Evolutionary conservation across 2,797 vertebrate species (phyloP).

Genomic region (Enteromius paludinosus): DNA sequence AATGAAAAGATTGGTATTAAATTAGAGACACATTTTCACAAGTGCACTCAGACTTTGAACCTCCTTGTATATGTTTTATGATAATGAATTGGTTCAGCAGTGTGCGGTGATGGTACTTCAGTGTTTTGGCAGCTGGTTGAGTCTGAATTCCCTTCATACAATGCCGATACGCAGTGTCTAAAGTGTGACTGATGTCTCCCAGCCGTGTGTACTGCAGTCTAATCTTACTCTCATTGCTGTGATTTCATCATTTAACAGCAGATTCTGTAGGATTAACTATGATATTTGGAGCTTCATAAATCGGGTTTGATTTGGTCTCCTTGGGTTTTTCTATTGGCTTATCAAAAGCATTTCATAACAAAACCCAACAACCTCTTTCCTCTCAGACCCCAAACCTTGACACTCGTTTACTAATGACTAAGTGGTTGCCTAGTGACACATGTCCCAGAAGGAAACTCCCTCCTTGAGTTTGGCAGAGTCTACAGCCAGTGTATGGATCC

Average conservation of each 20-base stretch:
- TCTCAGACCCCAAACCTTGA: conserved; percentile 26
- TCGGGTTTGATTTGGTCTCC: conserved; percentile 15
- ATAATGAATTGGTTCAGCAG: neutral
- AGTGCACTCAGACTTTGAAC: neutral
- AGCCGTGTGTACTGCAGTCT: neutral
- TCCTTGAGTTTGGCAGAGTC: conserved; percentile 49
- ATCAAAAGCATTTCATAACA: conserved; percentile 35
- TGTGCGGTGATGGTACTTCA: neutral
- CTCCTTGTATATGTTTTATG: neutral
- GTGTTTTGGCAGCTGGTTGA: conserved; percentile 27
- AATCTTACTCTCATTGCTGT: conserved; percentile 14
- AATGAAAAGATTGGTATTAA: neutral
- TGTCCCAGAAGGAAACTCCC: conserved; percentile 58
- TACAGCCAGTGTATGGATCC: conserved; percentile 47
- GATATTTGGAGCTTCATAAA: conserved; percentile 19
- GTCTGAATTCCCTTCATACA: conserved; percentile 16
- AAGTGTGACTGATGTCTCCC: conserved; percentile 30
- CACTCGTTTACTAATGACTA: conserved; percentile 47
- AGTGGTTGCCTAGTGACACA: conserved; percentile 48
- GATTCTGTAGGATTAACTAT: conserved; percentile 22
- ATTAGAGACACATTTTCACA: neutral
- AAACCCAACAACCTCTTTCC: conserved; percentile 20
- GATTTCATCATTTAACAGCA: conserved; percentile 22
- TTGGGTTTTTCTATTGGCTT: conserved; percentile 14
- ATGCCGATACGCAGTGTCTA: neutral